Conservation (phyloP, 2,797 vertebrate species). For the Fundulus diaphanus region DNA sequence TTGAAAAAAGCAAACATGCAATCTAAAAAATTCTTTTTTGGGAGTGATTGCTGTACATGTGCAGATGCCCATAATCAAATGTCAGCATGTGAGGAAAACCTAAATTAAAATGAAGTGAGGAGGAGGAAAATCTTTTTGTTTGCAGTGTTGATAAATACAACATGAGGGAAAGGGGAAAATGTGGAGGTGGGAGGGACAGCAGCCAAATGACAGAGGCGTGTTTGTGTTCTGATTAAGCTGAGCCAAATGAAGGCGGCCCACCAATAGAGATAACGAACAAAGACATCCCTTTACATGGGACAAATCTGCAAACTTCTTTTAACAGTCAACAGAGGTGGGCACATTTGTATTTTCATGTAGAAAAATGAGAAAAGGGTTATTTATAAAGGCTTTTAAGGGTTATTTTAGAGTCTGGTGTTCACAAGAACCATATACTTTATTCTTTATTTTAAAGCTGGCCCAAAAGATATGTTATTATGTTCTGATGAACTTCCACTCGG, state of each 20-base stretch:
- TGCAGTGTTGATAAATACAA: conserved; percentile 51
- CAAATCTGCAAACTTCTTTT: conserved; percentile 76
- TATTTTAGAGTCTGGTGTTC: conserved; percentile 1
- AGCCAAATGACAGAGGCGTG: conserved; percentile 82
- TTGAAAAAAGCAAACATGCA: conserved; percentile 6
- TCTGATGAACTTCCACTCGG: conserved; percentile 51
- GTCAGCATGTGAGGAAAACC: neutral
- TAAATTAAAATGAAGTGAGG: conserved; percentile 44
- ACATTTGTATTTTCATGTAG: conserved; percentile 67
- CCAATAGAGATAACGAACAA: conserved; percentile 79
- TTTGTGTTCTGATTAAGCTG: conserved; percentile 82
- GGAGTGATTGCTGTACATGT: neutral
- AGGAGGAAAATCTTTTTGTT: conserved; percentile 43
- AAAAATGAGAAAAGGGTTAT: conserved; percentile 14
- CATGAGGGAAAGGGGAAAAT: conserved; percentile 38
- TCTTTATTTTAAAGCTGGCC: neutral
- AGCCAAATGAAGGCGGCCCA: conserved; percentile 76
- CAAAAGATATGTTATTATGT: conserved; percentile 35
- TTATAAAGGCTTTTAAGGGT: conserved; percentile 30
- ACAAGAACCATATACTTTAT: conserved; percentile 17
- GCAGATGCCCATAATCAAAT: conserved; percentile 5
- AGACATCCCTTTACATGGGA: conserved; percentile 73
- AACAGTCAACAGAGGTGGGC: conserved; percentile 68
- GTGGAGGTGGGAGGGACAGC: conserved; percentile 52
- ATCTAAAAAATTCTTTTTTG: neutral